A percentile compares a stretch with the other conserved stretches of the same genome.
These are phyloP conservation scores for Columba guinea DNA, from an alignment of 2,797 vertebrate species.

Conservation along the genomic window DNA sequence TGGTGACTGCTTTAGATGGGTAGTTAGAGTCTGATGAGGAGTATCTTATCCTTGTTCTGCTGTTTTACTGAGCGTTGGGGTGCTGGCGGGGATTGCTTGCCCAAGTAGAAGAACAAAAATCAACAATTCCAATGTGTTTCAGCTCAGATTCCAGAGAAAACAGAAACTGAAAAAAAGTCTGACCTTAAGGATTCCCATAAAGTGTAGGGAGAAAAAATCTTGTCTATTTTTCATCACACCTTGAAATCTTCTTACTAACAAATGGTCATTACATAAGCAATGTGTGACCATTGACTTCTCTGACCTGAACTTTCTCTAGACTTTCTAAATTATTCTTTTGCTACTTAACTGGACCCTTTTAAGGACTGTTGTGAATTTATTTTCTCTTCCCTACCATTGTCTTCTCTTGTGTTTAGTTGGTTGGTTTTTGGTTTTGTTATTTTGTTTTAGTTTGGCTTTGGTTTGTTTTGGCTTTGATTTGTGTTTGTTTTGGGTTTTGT, in stretches of 20 bases:
- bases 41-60: not conserved
- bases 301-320: not conserved
- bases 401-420: no score
- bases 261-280: not conserved
- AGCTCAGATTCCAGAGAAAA: not conserved
- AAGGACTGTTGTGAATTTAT: not conserved
- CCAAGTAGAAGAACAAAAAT: not conserved
- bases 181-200: not conserved
- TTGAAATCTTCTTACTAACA: not conserved
- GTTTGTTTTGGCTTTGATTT: no score
- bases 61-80: not conserved
- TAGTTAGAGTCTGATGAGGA: not conserved
- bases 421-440: no score
- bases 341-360: not conserved
- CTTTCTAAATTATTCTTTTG: not conserved
- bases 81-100: not conserved
- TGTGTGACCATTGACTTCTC: not conserved
- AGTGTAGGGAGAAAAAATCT: not conserved
- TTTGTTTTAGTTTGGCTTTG: no score
- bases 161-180: not conserved
- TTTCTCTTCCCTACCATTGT: no score
- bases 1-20: not conserved
- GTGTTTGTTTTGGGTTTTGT: no score
- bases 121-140: not conserved
- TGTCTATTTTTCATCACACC: not conserved